Conservation (phyloP, 2,113 vertebrate species). For the Hylia prasina region DNA sequence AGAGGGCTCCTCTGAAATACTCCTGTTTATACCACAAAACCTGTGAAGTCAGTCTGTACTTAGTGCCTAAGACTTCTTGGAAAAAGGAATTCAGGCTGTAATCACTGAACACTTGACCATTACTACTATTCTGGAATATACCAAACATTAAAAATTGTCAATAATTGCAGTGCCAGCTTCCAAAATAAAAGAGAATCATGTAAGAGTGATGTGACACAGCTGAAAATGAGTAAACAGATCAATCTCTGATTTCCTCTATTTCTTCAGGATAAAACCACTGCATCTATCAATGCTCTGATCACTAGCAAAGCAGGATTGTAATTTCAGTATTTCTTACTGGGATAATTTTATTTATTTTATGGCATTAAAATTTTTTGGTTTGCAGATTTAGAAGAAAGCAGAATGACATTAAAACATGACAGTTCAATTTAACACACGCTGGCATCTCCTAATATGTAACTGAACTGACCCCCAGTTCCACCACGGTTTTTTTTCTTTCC, state of each 20-base stretch:
- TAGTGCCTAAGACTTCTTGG: background rate
- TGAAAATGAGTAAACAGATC: background rate
- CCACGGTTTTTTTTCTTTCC: background rate
- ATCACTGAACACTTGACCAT: background rate
- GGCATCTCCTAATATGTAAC: background rate
- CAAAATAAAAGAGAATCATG: background rate
- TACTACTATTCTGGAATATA: background rate
- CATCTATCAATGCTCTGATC: background rate
- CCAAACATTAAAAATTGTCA: background rate
- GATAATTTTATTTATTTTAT: background rate
- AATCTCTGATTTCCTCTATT: background rate
- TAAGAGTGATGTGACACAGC: background rate
- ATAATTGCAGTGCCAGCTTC: background rate
- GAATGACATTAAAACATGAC: background rate
- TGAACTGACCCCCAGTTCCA: background rate
- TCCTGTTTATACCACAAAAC: background rate
- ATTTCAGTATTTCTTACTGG: background rate
- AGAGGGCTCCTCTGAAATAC: background rate
- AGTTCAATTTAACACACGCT: background rate
- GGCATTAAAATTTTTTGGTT: background rate
- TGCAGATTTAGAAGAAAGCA: background rate
- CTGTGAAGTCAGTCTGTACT: background rate
- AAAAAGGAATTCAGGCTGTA: background rate
- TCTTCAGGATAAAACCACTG: background rate
- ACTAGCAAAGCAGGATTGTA: background rate